phyloP scores from a whole-genome alignment of 2,113 vertebrate genomes.

The Mormoops blainvillei region DNA sequence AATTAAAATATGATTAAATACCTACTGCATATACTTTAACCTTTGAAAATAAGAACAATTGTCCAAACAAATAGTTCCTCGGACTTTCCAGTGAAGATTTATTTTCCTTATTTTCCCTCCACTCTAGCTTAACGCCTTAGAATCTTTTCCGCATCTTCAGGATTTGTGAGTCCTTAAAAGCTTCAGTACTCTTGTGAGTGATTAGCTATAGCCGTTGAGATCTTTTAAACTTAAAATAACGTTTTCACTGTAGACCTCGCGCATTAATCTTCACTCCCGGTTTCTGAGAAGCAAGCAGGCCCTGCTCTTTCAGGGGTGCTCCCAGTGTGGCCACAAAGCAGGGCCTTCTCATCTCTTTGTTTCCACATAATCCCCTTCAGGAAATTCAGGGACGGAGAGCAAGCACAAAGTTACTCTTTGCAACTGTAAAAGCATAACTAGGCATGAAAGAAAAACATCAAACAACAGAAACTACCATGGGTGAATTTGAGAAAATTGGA shows the following conservation, averaged over 20 bases:
- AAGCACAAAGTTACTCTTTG: background rate
- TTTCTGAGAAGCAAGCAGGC: constrained; percentile 12
- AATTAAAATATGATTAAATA: background rate
- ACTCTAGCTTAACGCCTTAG: background rate
- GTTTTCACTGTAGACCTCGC: background rate
- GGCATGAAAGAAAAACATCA: background rate
- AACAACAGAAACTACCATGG: background rate
- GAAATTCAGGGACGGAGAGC: background rate
- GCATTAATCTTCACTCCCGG: constrained; percentile 20
- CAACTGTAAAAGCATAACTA: background rate
- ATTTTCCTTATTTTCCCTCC: background rate
- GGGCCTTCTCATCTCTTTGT: background rate
- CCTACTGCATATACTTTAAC: background rate
- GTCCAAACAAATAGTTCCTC: background rate
- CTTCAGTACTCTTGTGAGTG: background rate
- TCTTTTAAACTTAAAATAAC: constrained; percentile 13
- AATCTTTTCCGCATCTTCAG: background rate
- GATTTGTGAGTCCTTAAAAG: constrained; percentile 28
- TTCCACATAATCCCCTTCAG: constrained; percentile 47
- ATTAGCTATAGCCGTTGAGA: background rate
- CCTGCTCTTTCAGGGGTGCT: constrained; percentile 27
- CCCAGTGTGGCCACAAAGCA: background rate
- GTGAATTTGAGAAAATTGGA: constrained; percentile 41
- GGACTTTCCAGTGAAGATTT: background rate
- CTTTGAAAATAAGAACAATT: background rate